Base-by-base conservation (phyloP, 2,888 invertebrate species). In the Aromia moschata region DNA sequence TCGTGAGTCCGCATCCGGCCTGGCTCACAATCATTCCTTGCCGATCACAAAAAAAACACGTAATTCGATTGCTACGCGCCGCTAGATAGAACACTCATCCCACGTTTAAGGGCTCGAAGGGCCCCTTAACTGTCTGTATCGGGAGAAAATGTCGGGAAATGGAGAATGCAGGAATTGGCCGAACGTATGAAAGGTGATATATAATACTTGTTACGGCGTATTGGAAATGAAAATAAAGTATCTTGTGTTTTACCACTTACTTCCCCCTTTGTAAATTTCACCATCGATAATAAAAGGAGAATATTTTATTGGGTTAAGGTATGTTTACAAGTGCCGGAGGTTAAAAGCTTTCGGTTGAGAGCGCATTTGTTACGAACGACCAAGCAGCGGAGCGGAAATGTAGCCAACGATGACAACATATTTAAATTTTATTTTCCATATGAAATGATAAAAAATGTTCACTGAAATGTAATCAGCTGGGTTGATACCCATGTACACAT, bases 121-220 rank as follows among this genome's bases (percentile, higher is more conserved):
- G 30, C 40, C 45, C 44, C 51, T 44, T 51, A 57, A 57, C 57
- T 38, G 45, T 12, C 52, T 54, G 31, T 49, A 60, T 56, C 53
- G 36, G 38, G 47, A 60, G 62, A 60, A 62, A 65, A 62, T 55
- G 54, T 49, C 53, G 44, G 46, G 45, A 56, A 56, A 41, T 52
- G 49, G 56, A 61, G 55, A 62, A 59, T 54, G 56, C 37, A 62
- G 45, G 49, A 62, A 62, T 62, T 62, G 65, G 54, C 56, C 47
- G 56, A 58, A 60, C 49, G 58, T 62, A 58, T 62, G 62, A 56
- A 61, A 62, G 62, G 65, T 65, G 65, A 62, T 65, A 65, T 62
- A 60, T 62, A 59, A 62, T 62, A 65, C 65, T 65, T 62, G 62
- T 65, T 64, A 56, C 56, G 52, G 58, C 40, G 43, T 25, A 43